Base-by-base conservation (phyloP, 1,140 invertebrate species). In the Physella acuta region DNA sequence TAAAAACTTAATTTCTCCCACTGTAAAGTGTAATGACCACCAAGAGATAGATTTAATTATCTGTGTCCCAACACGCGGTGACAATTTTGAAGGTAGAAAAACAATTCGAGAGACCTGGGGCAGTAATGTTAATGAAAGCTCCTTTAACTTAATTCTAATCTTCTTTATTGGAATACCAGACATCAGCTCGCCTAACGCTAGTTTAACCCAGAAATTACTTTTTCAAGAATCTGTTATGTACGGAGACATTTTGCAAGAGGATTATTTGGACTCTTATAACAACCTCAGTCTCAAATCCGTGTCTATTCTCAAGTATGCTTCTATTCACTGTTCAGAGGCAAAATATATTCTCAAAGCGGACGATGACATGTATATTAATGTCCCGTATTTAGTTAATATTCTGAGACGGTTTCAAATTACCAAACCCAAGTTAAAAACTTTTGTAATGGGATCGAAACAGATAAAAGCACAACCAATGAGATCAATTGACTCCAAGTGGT, bases 281-380 rank as follows among this genome's bases (percentile, higher is more conserved):
- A 95, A 94, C 84, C 88, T 95, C 82, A 93, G 92, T 2, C 92
- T 93, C 74, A 95, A 95, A 83, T 92, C 93, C 82, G 89, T 92
- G 1, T 91, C 92, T 89, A 89, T 89, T 3, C 87, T 94, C 20
- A 92, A 92, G 80, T 95, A 92, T 90, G 88, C 90, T 53, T 87
- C 88, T 4, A 88, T 90, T 78, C 88, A 90, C 83, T 90, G 85
- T 80, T 77, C 76, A 72, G 85, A 87, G 71, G 91, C 90, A 0
- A 74, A 64, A 70, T 86, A 77, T 73, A 71, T 87, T 17, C 68
- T 88, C 51, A 88, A 88, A 76, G 79, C 82, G 4, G 87, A 88
- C 71, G 87, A 88, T 49, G 78, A 79, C 52, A 73, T 79, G 72
- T 79, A 73, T 73, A 68, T 79, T 8, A 79, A 79, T 51, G 65